Evolutionary conservation across 2,888 invertebrate species (phyloP), one percentile per base, ranked within the genome.

Genomic region (Cerastis rubricosa): DNA sequence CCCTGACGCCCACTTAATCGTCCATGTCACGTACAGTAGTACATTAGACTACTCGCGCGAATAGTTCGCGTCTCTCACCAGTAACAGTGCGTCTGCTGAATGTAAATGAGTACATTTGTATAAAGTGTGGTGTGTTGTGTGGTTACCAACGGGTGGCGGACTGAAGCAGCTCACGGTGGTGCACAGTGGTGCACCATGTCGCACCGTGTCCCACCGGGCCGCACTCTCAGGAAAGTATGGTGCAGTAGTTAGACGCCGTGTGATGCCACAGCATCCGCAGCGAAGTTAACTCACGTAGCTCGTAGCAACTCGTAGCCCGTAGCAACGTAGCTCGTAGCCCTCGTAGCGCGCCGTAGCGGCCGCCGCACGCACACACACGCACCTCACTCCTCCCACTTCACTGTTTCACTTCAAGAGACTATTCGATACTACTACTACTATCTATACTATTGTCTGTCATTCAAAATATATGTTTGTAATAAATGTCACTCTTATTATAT

Each of bases 321-420:
- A 78, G 64, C 64, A 64, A n/a, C 83, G 70, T 68, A 76, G 73
- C 64, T 59, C 69, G 69, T 84, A 73, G 75, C 66, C 81, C 79
- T 71, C 85, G 84, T 85, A 79, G 80, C 71, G 47, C 76, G 73
- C 71, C 78, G 75, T 78, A 76, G 85, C 76, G 49, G 72, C 47
- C 29, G 64, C 64, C 49, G 74, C 84, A 77, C 80, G 63, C 80
- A 68, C 77, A 73, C 73, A 84, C 75, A 74, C 74, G 67, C 75
- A 69, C 74, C 49, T 40, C 64, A 74, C 64, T 25, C 29, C 49
- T 7, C 76, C 14, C 4, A 67, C 35, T 57, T 45, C 49, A 68
- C 66, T 66, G 47, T 45, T 35, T n/a, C 59, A 57, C 43, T 64
- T 25, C 54, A 35, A 12, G 40, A 59, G n/a, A 57, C 65, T 29